Conservation (phyloP, 2,797 vertebrate species). For the Chlorospingus flavigularis region DNA sequence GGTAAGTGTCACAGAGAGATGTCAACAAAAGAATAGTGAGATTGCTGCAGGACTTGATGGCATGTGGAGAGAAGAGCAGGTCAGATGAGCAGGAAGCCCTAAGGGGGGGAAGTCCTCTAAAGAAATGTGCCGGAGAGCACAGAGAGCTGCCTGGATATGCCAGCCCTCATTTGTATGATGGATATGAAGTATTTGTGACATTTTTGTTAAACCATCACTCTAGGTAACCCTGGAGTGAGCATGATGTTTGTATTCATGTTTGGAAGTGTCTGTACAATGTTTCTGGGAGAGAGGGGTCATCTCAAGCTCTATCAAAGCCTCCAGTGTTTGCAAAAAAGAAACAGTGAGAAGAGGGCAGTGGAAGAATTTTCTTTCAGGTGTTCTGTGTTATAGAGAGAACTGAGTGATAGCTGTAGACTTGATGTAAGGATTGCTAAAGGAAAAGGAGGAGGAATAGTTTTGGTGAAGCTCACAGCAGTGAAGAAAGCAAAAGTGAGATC, state of each 20-base stretch:
- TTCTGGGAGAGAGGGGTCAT: not conserved
- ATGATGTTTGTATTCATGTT: not conserved
- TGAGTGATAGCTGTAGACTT: not conserved
- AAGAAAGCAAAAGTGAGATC: not conserved
- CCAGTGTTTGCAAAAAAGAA: not conserved
- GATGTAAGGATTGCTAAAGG: not conserved
- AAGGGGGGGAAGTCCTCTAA: not conserved
- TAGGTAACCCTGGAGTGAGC: slow-evolving; percentile 3
- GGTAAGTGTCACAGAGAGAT: not conserved
- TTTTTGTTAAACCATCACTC: slow-evolving; percentile 24
- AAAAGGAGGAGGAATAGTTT: not conserved
- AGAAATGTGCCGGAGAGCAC: not conserved
- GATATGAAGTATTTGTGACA: slow-evolving; percentile 16
- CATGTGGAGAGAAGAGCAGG: not conserved
- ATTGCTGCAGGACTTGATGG: not conserved
- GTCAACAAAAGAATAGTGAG: not conserved
- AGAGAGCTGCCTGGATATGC: not conserved
- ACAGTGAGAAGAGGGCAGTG: not conserved
- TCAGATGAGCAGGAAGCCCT: not conserved
- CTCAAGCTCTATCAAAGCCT: not conserved
- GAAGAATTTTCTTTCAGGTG: not conserved
- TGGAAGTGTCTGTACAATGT: not conserved
- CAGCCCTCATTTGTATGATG: slow-evolving; percentile 3
- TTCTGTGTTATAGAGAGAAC: not conserved
- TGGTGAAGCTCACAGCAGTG: not conserved